Evolutionary conservation across 2,888 invertebrate species (phyloP).

Genomic region (Ophion slaviceki): DNA sequence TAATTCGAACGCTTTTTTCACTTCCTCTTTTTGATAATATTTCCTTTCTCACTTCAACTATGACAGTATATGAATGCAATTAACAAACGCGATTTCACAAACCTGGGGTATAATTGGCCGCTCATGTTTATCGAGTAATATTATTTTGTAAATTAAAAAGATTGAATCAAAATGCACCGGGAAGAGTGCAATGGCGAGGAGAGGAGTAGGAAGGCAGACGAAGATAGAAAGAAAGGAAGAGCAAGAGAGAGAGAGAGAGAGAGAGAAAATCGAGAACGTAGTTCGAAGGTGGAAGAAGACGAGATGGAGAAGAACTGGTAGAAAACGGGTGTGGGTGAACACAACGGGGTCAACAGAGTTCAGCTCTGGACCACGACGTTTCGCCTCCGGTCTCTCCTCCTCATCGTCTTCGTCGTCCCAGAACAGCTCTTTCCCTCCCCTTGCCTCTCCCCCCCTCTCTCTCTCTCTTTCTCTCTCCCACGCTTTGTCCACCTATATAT

Average conservation of each 20-base stretch:
- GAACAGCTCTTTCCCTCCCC: conserved; percentile 26
- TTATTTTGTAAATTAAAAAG: no score
- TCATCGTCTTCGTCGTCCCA: conserved; percentile 59
- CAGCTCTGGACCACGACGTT: conserved; percentile 74
- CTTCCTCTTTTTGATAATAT: no score
- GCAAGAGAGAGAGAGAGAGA: not conserved
- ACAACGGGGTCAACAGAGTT: conserved; percentile 79
- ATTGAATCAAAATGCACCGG: no score
- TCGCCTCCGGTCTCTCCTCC: conserved; percentile 71
- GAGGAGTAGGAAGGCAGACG: not conserved
- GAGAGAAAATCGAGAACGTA: conserved; percentile 38
- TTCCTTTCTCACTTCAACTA: no score
- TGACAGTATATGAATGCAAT: no score
- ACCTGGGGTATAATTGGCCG: no score
- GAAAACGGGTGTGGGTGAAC: conserved; percentile 78
- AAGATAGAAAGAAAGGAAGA: no score
- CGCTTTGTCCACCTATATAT: conserved; percentile 14
- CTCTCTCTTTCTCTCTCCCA: not conserved
- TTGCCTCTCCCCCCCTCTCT: conserved; percentile 11
- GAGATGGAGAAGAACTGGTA: conserved; percentile 72
- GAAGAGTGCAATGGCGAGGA: not conserved
- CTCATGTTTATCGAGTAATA: no score
- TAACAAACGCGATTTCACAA: no score
- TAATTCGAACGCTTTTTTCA: no score
- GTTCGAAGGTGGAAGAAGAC: conserved; percentile 52